Evolutionary conservation across 1,140 invertebrate genomes (phyloP).

Genomic region (Homalodisca vitripennis): DNA sequence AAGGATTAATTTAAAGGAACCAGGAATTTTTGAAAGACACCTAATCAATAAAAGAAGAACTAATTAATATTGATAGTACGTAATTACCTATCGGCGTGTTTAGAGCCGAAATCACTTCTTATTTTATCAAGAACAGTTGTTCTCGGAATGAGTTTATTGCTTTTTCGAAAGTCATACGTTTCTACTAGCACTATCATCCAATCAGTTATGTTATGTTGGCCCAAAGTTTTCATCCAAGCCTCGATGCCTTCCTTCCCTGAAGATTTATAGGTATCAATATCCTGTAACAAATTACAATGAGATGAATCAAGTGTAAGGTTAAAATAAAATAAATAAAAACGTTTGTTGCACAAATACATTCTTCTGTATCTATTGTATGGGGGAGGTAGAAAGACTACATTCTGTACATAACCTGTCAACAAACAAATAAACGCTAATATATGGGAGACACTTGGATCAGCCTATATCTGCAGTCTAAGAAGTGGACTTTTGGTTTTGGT

Average conservation of each 20-base stretch:
- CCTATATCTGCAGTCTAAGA: too few relatives aligned
- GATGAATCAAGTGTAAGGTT: not conserved
- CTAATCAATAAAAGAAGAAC: too few relatives aligned
- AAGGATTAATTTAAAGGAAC: too few relatives aligned
- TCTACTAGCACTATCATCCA: constrained; percentile 95
- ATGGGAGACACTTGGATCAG: not conserved
- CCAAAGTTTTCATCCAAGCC: constrained; percentile 78
- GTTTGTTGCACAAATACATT: not conserved
- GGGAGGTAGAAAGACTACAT: too few relatives aligned
- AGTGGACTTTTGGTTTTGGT: too few relatives aligned
- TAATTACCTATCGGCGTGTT: constrained; percentile 73
- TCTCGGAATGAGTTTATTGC: constrained; percentile 88
- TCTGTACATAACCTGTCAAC: not conserved
- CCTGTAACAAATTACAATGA: constrained; percentile 57
- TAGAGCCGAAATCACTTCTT: constrained; percentile 87
- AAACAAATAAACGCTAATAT: not conserved
- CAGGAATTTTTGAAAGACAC: too few relatives aligned
- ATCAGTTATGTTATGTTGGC: constrained; percentile 73
- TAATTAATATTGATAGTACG: too few relatives aligned
- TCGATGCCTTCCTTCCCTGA: constrained; percentile 84
- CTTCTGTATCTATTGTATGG: too few relatives aligned
- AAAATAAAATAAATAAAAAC: not conserved
- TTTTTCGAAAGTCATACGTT: constrained; percentile 86
- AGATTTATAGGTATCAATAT: constrained; percentile 87
- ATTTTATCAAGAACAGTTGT: constrained; percentile 95